Percentiles rank a stretch among this genome's conserved stretches.
phyloP scores from a whole-genome alignment of 2,797 vertebrate species.

The Luscinia luscinia region DNA sequence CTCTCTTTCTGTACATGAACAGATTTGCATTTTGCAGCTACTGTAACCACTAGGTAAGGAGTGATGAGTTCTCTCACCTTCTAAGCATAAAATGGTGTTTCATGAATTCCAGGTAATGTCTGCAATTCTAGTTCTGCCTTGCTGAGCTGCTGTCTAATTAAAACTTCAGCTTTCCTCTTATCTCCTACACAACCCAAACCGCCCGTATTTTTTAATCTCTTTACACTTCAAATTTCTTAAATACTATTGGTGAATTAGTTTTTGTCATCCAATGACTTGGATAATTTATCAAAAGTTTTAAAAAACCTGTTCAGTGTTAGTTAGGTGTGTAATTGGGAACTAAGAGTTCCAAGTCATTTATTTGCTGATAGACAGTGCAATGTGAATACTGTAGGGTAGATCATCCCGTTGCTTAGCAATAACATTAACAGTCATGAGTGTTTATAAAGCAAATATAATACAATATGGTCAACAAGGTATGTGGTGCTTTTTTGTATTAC shows the following conservation, averaged over 20 bases:
- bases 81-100: not conserved
- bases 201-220: not conserved
- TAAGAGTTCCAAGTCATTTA: not conserved
- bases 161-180: not conserved
- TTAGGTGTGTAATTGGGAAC: not conserved
- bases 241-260: not conserved
- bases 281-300: not conserved
- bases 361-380: not conserved
- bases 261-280: not conserved
- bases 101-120: not conserved
- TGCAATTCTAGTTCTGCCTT: not conserved
- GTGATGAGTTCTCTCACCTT: not conserved
- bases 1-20: not conserved
- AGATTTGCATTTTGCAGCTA: not conserved
- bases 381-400: conserved; percentile 28
- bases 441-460: conserved; percentile 66
- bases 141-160: not conserved
- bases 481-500: conserved; percentile 55
- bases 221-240: not conserved
- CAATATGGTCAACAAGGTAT: conserved; percentile 48
- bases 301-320: not conserved
- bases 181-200: not conserved
- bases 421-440: conserved; percentile 48
- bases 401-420: conserved; percentile 59
- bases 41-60: not conserved